Conservation (phyloP, 35 echinoderm and acorn worm species). For the Apostichopus japonicus region DNA sequence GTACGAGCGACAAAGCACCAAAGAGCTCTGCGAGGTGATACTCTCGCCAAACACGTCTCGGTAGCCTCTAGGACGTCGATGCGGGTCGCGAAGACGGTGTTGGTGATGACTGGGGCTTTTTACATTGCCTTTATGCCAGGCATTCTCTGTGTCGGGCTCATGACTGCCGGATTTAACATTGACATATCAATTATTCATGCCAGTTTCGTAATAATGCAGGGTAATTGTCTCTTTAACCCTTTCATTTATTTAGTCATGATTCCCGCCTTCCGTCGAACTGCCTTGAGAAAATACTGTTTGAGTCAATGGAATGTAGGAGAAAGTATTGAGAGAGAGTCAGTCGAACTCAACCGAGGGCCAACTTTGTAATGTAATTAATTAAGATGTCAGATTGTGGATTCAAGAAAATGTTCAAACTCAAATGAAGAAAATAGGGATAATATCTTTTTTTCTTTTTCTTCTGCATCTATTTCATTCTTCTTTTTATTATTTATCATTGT, state of each 20-base stretch:
- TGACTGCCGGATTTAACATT: neutral
- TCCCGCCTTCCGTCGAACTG: neutral
- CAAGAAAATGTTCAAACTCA: no score
- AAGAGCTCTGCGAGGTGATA: neutral
- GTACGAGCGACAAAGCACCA: neutral
- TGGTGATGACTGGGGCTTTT: neutral
- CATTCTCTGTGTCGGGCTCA: neutral
- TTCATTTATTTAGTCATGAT: neutral
- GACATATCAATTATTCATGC: neutral
- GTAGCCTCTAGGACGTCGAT: neutral
- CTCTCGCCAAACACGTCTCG: neutral
- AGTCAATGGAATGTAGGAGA: neutral
- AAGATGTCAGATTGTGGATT: no score
- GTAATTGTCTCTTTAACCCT: neutral
- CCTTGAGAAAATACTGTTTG: neutral
- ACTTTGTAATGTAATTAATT: no score
- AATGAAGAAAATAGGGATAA: no score
- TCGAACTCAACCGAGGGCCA: no score
- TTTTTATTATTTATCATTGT: neutral
- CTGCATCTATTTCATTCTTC: no score
- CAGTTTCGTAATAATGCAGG: constrained; percentile 8
- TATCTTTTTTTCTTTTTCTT: no score
- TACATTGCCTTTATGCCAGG: constrained; percentile 8
- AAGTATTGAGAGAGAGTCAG: neutral
- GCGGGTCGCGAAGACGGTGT: neutral